phyloP scores from a whole-genome alignment of 2,888 invertebrate species.

The Listrodromus nycthemerus region DNA sequence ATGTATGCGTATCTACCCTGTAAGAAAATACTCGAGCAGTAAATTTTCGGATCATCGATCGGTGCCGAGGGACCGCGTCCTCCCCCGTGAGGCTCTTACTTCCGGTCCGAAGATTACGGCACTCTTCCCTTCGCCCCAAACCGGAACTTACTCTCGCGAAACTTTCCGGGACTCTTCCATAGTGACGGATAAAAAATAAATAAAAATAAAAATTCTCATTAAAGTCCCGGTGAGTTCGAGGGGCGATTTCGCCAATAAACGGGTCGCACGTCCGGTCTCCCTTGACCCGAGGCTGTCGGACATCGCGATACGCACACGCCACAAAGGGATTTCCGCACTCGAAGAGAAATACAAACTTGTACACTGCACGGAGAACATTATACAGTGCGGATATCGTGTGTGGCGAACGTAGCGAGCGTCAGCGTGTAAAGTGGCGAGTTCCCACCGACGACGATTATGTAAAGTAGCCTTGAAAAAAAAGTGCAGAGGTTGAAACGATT shows the following conservation, averaged over 20 bases:
- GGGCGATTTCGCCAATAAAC: background rate
- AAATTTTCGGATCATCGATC: conserved; percentile 50
- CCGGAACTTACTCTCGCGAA: conserved; percentile 38
- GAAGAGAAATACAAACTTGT: conserved; percentile 5
- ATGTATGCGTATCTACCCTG: background rate
- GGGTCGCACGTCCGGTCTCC: conserved; percentile 40
- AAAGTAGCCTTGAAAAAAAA: conserved; percentile 75
- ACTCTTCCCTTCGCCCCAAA: conserved; percentile 51
- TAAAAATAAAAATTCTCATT: conserved; percentile 25
- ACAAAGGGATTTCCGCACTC: conserved; percentile 48
- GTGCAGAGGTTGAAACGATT: conserved; percentile 73
- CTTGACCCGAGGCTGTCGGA: conserved; percentile 47
- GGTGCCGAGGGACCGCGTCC: conserved; percentile 77
- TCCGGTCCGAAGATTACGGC: conserved; percentile 77
- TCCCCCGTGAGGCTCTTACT: conserved; percentile 77
- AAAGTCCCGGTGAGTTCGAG: background rate
- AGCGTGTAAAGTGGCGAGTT: conserved; percentile 63
- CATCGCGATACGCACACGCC: conserved; percentile 24
- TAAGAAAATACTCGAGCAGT: background rate
- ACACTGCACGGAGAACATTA: conserved; percentile 10
- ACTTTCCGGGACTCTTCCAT: background rate
- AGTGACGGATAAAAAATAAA: background rate
- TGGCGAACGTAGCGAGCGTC: conserved; percentile 50
- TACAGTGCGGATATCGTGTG: conserved; percentile 41
- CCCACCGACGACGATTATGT: conserved; percentile 72